Evolutionary conservation across 2,888 invertebrate genomes (phyloP), one percentile per base, ranked within the genome.

Genomic region (Crocallis elinguaria): DNA sequence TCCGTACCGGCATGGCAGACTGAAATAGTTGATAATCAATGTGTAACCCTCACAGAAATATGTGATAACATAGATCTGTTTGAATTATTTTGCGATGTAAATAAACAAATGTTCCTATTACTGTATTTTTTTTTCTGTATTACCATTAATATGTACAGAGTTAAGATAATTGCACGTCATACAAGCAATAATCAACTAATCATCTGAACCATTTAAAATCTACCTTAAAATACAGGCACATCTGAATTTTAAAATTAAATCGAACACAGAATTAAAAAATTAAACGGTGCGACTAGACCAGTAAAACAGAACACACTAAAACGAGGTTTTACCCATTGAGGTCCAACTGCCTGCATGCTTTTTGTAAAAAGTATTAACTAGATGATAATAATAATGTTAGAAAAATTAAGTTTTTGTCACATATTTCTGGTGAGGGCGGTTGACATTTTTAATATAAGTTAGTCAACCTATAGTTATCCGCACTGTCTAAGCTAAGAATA

Each of bases 1-100:
- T 19, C n/a, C 5, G 23, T 35, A 50, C 79, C 81, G 70, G 71
- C 72, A 67, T 62, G 66, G 58, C 81, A 77, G 83, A 84, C 84
- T 85, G 84, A 83, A 64, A 71, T 79, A 80, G 63, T 30, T 58
- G 19, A 45, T 33, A 49, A 64, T 64, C 64, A 36, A 27, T 13
- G 12, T 52, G 49, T 53, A 53, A 46, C 38, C 35, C 16, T 43
- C 35, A 51, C 59, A 60, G 56, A 67, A 70, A 72, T 78, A 71
- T 77, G 73, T 77, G 75, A 73, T 51, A 23, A 32, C n/a, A n/a
- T n/a, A n/a, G 45, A 49, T 35, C 9, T 30, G 37, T 56, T 23
- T 0, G 1, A 37, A n/a, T 17, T 44, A 19, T 35, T 48, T 57
- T 60, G 53, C 50, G 6, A 35, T 39, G 23, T 43, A 63, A 45